phyloP scores from a whole-genome alignment of 1,140 invertebrate species.

The Dolichoris vasculosae region DNA sequence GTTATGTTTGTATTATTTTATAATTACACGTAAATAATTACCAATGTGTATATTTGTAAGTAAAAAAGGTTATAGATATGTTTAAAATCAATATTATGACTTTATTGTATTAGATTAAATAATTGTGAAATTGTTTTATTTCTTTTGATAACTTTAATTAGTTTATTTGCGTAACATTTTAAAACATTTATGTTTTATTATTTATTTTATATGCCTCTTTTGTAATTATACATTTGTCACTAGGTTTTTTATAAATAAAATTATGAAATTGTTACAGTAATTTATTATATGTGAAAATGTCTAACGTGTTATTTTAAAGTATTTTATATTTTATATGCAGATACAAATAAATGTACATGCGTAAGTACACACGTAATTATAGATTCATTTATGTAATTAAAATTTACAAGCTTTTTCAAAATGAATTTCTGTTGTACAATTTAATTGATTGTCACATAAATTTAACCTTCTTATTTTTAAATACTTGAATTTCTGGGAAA shows the following conservation, averaged over 20 bases:
- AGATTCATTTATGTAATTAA: no score
- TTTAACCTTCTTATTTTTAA: no score
- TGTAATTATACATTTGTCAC: background rate
- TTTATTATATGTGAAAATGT: background rate
- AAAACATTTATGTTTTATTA: constrained; percentile 17
- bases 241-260: background rate
- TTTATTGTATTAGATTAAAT: background rate
- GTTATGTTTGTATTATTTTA: constrained; percentile 7
- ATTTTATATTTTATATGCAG: background rate
- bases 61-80: constrained; percentile 32
- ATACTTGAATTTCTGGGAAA: no score
- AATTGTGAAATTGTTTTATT: constrained; percentile 2
- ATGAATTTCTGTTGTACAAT: no score
- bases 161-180: background rate
- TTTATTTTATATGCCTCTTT: constrained; percentile 27
- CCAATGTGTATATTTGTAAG: constrained; percentile 38
- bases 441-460: no score
- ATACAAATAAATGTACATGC: no score
- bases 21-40: background rate
- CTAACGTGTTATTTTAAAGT: background rate
- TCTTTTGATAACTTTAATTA: background rate
- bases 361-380: no score
- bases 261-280: constrained; percentile 9
- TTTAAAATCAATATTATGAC: background rate
- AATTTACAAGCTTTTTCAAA: no score